Conservation (phyloP, 2,113 vertebrate species). For the Platichthys stellatus region DNA sequence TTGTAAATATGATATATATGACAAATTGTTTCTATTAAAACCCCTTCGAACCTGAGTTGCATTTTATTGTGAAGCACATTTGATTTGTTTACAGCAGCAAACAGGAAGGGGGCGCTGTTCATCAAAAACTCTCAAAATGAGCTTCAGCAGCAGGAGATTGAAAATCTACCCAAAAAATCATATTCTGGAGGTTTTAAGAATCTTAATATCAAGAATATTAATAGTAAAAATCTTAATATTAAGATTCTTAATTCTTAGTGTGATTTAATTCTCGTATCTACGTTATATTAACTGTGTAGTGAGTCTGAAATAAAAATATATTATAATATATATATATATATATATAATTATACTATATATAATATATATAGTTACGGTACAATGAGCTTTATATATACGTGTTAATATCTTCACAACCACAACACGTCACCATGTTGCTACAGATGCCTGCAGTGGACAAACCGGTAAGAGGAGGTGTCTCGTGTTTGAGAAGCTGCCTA, state of each 20-base stretch:
- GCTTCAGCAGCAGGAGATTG: background rate
- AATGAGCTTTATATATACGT: too few species aligned
- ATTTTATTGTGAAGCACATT: constrained; percentile 34
- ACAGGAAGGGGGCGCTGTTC: constrained; percentile 20
- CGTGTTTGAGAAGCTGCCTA: constrained; percentile 1
- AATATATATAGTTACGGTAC: too few species aligned
- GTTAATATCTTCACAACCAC: too few species aligned
- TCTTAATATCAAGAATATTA: background rate
- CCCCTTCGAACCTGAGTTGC: background rate
- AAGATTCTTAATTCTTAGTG: too few species aligned
- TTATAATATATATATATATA: too few species aligned
- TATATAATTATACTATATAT: too few species aligned
- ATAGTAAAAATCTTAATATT: background rate
- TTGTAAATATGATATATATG: background rate
- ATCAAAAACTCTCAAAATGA: background rate
- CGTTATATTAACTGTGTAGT: too few species aligned
- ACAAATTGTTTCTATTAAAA: background rate
- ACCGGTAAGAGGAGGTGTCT: too few species aligned
- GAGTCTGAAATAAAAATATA: too few species aligned
- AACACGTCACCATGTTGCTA: too few species aligned
- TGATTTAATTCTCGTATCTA: too few species aligned
- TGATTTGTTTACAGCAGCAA: background rate
- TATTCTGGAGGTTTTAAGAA: background rate
- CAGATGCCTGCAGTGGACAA: too few species aligned
- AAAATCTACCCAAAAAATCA: background rate